These are phyloP conservation scores for Jordanella pulchra DNA, from an alignment of 2,797 vertebrate genomes.

Conservation along the genomic window DNA sequence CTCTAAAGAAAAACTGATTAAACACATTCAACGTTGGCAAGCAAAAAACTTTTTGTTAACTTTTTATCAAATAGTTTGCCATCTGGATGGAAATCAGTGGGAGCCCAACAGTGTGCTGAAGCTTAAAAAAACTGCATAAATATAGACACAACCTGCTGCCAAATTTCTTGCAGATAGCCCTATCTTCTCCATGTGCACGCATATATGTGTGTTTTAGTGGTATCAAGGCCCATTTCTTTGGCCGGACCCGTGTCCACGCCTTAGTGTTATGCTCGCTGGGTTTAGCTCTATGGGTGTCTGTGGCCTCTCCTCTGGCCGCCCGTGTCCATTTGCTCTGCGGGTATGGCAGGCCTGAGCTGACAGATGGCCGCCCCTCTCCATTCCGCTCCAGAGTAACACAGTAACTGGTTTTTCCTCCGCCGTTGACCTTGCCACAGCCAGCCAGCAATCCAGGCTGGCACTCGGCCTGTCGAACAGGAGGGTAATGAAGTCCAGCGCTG, in stretches of 20 bases:
- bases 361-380: constrained; percentile 84
- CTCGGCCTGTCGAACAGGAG: constrained; percentile 83
- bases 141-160: constrained; percentile 69
- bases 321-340: constrained; percentile 84
- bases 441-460: constrained; percentile 84
- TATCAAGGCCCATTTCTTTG: constrained; percentile 77
- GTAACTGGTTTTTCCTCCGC: constrained; percentile 86
- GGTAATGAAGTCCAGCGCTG: constrained; percentile 84
- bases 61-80: constrained; percentile 79
- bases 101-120: constrained; percentile 76
- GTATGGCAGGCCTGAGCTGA: constrained; percentile 84
- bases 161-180: constrained; percentile 73
- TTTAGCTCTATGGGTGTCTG: constrained; percentile 80
- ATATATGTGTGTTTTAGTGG: constrained; percentile 74
- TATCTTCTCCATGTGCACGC: constrained; percentile 50
- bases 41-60: constrained; percentile 75
- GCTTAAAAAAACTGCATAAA: constrained; percentile 79
- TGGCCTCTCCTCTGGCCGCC: constrained; percentile 82
- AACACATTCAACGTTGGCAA: constrained; percentile 68
- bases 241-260: constrained; percentile 67
- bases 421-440: constrained; percentile 87
- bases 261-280: constrained; percentile 78
- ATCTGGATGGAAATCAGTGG: constrained; percentile 80
- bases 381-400: constrained; percentile 84
- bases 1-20: constrained; percentile 58